Percentiles rank a stretch among this genome's conserved stretches.
Conservation (phyloP, 2,797 vertebrate genomes). For the Pithecia hirsuta region DNA sequence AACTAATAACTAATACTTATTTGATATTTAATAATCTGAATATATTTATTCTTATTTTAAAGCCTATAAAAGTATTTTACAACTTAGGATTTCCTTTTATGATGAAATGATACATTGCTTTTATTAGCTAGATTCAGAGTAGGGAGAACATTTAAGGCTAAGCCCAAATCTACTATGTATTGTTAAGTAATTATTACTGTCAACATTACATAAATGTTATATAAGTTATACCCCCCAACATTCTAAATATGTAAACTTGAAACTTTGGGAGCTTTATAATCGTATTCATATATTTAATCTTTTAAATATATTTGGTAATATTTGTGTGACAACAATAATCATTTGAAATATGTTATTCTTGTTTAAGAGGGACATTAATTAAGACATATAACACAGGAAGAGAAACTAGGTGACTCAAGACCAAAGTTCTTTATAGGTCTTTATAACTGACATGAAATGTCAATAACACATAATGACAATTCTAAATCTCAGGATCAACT, state of each 20-base stretch:
- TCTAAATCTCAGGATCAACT: neutral
- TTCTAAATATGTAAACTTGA: neutral
- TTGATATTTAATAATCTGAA: neutral
- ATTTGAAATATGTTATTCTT: neutral
- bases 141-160: neutral
- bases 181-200: neutral
- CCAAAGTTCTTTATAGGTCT: neutral
- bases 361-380: neutral
- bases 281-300: neutral
- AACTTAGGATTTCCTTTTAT: neutral
- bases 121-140: neutral
- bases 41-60: neutral
- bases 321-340: neutral
- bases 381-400: neutral
- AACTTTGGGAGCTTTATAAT: neutral
- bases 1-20: neutral
- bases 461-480: neutral
- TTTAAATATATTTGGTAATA: neutral
- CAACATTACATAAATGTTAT: neutral
- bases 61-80: neutral
- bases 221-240: neutral
- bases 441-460: conserved; percentile 15
- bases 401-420: neutral
- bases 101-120: neutral
- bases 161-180: neutral